phyloP scores from a whole-genome alignment of 2,888 invertebrate species.

The Parnassius apollo region DNA sequence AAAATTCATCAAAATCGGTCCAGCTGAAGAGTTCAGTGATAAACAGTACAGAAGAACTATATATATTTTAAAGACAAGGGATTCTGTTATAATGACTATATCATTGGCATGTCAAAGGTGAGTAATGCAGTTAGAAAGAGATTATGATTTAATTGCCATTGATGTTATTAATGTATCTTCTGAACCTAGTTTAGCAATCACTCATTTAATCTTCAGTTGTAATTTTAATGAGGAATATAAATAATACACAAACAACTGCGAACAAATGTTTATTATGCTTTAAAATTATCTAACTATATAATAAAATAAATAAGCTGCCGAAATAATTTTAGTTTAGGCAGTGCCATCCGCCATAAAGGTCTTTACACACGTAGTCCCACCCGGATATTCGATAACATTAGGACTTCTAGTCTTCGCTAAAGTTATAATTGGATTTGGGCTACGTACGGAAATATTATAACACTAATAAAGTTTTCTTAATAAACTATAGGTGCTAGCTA shows the following conservation, averaged over 20 bases:
- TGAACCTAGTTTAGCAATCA: no score
- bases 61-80: no score
- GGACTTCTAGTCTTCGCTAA: neutral
- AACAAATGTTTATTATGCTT: slow-evolving; percentile 59
- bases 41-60: no score
- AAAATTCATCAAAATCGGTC: no score
- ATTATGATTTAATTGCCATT: no score
- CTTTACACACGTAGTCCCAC: slow-evolving; percentile 2
- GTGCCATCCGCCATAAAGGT: slow-evolving; percentile 29
- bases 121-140: no score
- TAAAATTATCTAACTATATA: slow-evolving; percentile 40
- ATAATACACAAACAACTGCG: slow-evolving; percentile 32
- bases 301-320: slow-evolving; percentile 43
- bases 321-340: slow-evolving; percentile 36
- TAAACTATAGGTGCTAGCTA: slow-evolving; percentile 21
- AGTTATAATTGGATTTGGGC: neutral
- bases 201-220: no score
- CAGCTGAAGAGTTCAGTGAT: no score
- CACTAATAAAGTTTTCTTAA: slow-evolving; percentile 13
- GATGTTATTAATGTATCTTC: no score
- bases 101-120: no score
- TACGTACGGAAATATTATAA: slow-evolving; percentile 7
- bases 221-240: slow-evolving; percentile 7
- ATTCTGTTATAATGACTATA: no score
- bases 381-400: neutral